A percentile compares a stretch with the other conserved stretches of the same genome.
phyloP scores from a whole-genome alignment of 2,113 vertebrate genomes.

The Telmatochromis sp. region DNA sequence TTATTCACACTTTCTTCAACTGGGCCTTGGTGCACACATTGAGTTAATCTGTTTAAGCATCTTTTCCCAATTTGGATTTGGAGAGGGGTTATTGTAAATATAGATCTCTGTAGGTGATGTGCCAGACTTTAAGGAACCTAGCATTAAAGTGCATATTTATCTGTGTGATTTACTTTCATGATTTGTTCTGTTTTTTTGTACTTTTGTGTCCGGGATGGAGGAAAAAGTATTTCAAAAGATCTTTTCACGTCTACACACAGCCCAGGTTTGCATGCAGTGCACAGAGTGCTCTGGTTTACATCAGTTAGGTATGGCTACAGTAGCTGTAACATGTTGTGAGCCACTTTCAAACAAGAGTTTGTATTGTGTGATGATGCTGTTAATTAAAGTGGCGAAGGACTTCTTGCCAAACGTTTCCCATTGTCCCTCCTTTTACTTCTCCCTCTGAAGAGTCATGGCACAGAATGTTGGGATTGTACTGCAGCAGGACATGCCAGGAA shows the following conservation, averaged over 20 bases:
- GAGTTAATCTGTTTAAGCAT: not conserved
- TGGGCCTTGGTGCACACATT: not conserved
- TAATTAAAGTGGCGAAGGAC: not conserved
- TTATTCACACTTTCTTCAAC: not conserved
- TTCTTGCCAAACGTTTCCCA: not conserved
- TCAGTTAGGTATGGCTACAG: not conserved
- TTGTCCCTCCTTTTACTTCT: slow-evolving; percentile 7
- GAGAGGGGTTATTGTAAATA: not conserved
- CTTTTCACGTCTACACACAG: not conserved
- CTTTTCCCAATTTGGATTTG: not conserved
- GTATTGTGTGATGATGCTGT: not conserved
- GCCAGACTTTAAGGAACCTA: not conserved
- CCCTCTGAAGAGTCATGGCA: slow-evolving; percentile 55
- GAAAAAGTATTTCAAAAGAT: not conserved
- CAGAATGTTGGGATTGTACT: slow-evolving; percentile 20
- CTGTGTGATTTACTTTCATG: not conserved
- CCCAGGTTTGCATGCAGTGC: not conserved
- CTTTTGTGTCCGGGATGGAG: not conserved
- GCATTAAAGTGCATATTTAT: not conserved
- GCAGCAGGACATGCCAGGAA: slow-evolving; percentile 24
- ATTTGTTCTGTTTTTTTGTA: not conserved
- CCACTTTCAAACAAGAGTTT: not conserved
- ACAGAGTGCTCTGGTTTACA: not conserved
- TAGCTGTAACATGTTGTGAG: not conserved
- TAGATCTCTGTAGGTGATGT: not conserved